Percentiles rank a stretch among this genome's conserved stretches.
These are phyloP conservation scores for Huso huso DNA, from an alignment of 2,797 vertebrate genomes.

Conservation along the genomic window DNA sequence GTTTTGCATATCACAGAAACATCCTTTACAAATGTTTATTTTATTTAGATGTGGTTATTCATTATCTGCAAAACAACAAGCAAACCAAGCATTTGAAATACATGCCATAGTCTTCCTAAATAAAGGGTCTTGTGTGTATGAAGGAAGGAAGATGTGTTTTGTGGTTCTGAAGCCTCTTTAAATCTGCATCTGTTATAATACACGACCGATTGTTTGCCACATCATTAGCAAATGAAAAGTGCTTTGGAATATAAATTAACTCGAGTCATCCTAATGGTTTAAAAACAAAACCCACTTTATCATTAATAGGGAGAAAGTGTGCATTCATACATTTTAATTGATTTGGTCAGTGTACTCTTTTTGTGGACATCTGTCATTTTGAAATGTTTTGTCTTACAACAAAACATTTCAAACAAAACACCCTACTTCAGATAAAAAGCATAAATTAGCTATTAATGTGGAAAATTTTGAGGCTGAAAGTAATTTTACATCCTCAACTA, in stretches of 20 bases:
- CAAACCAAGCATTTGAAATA: slow-evolving; percentile 17
- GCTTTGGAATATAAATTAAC: slow-evolving; percentile 59
- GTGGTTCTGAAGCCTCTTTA: slow-evolving; percentile 10
- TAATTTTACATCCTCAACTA: neutral
- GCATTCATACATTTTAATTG: slow-evolving; percentile 13
- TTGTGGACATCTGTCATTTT: slow-evolving; percentile 8
- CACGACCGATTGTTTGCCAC: slow-evolving; percentile 57
- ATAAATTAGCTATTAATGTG: neutral
- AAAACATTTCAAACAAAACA: neutral
- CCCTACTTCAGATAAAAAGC: neutral
- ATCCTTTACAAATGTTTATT: slow-evolving; percentile 44
- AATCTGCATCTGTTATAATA: slow-evolving; percentile 7
- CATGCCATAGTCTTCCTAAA: slow-evolving; percentile 7
- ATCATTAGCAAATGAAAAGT: slow-evolving; percentile 61
- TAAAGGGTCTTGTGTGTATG: slow-evolving; percentile 4
- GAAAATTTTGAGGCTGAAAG: neutral
- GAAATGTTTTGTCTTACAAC: neutral
- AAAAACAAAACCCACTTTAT: slow-evolving; percentile 37
- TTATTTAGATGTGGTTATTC: slow-evolving; percentile 50
- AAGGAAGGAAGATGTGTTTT: slow-evolving; percentile 22
- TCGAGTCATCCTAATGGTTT: slow-evolving; percentile 36
- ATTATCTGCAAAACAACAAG: slow-evolving; percentile 41
- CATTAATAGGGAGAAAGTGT: slow-evolving; percentile 31
- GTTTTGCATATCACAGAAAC: slow-evolving; percentile 65
- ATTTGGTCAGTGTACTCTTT: slow-evolving; percentile 6